Evolutionary conservation across 1,140 invertebrate species (phyloP), one percentile per base, ranked within the genome.

Genomic region (Agraylea sexmaculata): DNA sequence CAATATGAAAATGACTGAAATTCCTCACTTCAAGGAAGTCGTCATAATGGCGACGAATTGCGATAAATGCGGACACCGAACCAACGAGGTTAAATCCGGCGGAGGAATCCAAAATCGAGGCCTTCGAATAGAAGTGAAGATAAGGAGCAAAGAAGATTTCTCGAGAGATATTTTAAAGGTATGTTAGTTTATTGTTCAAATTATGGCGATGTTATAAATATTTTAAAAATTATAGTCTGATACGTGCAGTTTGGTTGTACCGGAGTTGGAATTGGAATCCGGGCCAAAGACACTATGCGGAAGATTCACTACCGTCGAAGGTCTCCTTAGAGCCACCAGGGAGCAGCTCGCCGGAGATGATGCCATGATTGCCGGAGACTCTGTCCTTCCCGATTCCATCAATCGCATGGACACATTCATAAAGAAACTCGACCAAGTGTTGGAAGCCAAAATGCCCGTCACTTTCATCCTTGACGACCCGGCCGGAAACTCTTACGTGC

Each of bases 1-100:
- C 1, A 94, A 96, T 55, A 98, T 99, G 94, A 99, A 98, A 66
- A 53, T 94, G 30, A 93, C 90, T 87, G 81, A 86, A 39, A 95
- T 98, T 56, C 93, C 93, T 3, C 80, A 92, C 61, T 98, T 98
- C 58, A 96, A 98, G 64, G 87, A 97, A 64, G 88, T 91, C 2
- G 77, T 99, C 1, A 92, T 99, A 31, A 99, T 99, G 94, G 90
- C 92, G 2, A 94, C 88, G 0, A 71, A 63, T 1, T 99, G 95
- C 61, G 91, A 95, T 12, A 51, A 51, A 2, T 99, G 95, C 66
- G 94, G 93, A 0, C 73, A 82, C 56, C 73, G 80, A 54, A 91
- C 89, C 2, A 96, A 88, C 59, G 92, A 96, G 67, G 90, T 99
- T 0, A 99, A 99, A 65, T 85, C 88, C 19, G 91, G 91, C 1